Evolutionary conservation across 2,797 vertebrate species (phyloP), one percentile per base, ranked within the genome.

Genomic region (Xenops minutus): DNA sequence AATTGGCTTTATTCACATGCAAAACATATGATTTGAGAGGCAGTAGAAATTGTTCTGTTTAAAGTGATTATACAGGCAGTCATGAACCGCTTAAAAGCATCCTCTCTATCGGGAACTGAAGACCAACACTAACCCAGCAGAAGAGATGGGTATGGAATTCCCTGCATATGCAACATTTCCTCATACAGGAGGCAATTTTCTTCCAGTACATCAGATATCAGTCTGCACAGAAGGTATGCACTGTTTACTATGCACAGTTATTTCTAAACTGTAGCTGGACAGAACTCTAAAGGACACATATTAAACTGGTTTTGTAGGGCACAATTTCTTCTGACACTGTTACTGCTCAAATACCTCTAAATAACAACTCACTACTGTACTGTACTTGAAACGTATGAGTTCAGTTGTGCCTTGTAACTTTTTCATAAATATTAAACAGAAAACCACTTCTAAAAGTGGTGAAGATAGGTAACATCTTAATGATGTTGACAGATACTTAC

Each of bases 181-280:
- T 64, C 10, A 78, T 32, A 89, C 41, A 92, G 8, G 20, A 94
- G 51, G 64, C 52, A 89, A 44, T 37, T 94, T 95, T 96, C 86
- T 77, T 85, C 80, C 44, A 62, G 43, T 95, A 78, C n/a, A 88
- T 58, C 46, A 95, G 91, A 92, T 96, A 96, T 8, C 48, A 88
- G 69, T 90, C 93, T 67, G 44, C 95, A 94, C 88, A 95, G 68
- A 94, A 97, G 17, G 66, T 58, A 92, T 87, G 16, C 64, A 92
- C 68, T 97, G 94, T 98, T 98, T 97, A 97, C 93, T 97, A 92
- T 96, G 97, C 41, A 97, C 30, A 43, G 64, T 59, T 88, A 84
- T 74, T 86, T 34, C 91, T 85, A 74, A 72, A 83, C 56, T 87
- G 58, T 74, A 96, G 87, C 88, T 95, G 83, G 91, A 93, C 67